These are phyloP conservation scores for Leptinotarsa tumamoca DNA, from an alignment of 2,888 invertebrate genomes.

Conservation along the genomic window DNA sequence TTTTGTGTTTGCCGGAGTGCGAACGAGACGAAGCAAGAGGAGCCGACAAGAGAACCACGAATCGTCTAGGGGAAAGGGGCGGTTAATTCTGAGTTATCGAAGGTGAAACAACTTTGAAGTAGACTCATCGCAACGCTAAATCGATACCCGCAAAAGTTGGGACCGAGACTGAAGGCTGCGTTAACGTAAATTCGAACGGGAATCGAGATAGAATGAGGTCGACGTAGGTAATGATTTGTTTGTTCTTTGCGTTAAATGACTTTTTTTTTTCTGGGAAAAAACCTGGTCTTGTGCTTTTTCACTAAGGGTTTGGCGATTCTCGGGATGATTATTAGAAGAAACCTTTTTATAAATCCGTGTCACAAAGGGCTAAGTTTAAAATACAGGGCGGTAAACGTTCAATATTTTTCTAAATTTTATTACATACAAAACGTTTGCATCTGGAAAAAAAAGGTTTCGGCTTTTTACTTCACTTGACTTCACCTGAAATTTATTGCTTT, in stretches of 20 bases:
- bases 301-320: no score
- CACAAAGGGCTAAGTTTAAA: no score
- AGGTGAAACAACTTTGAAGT: conserved; percentile 18
- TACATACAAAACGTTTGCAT: no score
- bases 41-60: background rate
- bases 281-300: no score
- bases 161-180: conserved; percentile 26
- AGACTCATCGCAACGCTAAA: conserved; percentile 25
- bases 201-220: background rate
- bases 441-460: no score
- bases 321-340: no score
- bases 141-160: conserved; percentile 19
- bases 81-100: conserved; percentile 4
- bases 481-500: no score
- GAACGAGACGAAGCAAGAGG: background rate
- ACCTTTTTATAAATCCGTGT: no score
- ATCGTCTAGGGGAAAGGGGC: background rate
- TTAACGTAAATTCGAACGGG: conserved; percentile 22
- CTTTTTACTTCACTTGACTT: no score
- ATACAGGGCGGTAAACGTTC: no score
- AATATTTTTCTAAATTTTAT: no score
- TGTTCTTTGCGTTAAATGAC: background rate
- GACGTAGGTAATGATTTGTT: background rate
- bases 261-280: no score
- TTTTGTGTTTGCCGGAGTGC: background rate